Percentiles rank a stretch among this genome's conserved stretches.
These are phyloP conservation scores for Odontocerum albicorne DNA, from an alignment of 2,888 invertebrate species.

Conservation along the genomic window DNA sequence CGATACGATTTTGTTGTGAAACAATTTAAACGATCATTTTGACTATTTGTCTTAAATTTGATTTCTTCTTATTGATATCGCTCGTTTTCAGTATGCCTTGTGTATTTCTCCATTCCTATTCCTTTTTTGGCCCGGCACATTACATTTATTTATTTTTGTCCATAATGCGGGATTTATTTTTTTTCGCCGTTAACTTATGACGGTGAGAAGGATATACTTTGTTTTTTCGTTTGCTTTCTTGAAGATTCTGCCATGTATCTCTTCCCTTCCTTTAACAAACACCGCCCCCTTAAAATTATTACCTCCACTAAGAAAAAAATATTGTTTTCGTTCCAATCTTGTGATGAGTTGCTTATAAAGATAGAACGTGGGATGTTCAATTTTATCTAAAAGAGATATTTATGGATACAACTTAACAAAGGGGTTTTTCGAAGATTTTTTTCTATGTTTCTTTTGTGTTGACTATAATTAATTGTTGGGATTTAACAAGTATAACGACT, in stretches of 20 bases:
- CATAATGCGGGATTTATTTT: slow-evolving; percentile 34
- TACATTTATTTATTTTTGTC: slow-evolving; percentile 33
- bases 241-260: slow-evolving; percentile 14
- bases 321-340: neutral
- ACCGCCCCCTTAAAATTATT: slow-evolving; percentile 10
- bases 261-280: slow-evolving; percentile 5
- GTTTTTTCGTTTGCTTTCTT: neutral
- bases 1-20: neutral
- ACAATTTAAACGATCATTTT: neutral
- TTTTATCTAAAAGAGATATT: too few species aligned
- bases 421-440: too few species aligned
- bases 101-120: slow-evolving; percentile 21
- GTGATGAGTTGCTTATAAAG: too few species aligned
- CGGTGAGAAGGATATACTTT: slow-evolving; percentile 1
- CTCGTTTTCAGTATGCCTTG: neutral
- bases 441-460: too few species aligned
- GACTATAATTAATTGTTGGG: too few species aligned
- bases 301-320: neutral
- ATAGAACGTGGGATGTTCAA: too few species aligned
- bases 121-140: slow-evolving; percentile 29
- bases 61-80: too few species aligned
- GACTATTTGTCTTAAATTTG: neutral
- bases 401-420: too few species aligned
- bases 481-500: too few species aligned
- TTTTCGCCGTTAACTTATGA: slow-evolving; percentile 18